A percentile compares a stretch with the other conserved stretches of the same genome.
Evolutionary conservation across 2,888 invertebrate genomes (phyloP).

Genomic region (Melangyna quadrimaculata): DNA sequence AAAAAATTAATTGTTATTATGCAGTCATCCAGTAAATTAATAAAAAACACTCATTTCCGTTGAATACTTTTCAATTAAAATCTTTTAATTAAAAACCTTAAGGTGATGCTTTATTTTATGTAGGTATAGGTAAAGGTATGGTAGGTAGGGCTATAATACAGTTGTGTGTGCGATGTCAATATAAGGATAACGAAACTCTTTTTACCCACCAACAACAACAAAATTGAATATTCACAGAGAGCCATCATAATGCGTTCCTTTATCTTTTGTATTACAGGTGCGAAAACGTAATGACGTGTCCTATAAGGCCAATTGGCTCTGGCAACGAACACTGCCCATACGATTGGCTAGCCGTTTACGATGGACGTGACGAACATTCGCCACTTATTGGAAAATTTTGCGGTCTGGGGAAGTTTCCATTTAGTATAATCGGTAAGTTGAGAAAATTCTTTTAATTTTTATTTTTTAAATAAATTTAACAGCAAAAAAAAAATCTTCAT

Average conservation of each 20-base stretch:
- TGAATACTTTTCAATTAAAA: constrained; percentile 17
- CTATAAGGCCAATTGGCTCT: constrained; percentile 94
- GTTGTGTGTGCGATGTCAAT: neutral
- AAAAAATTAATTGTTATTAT: constrained; percentile 14
- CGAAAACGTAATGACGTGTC: constrained; percentile 97
- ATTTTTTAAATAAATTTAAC: neutral
- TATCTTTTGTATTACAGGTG: constrained; percentile 82
- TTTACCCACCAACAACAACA: neutral
- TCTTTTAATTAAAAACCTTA: constrained; percentile 19
- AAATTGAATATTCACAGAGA: neutral
- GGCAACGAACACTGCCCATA: constrained; percentile 94
- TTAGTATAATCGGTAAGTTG: constrained; percentile 90
- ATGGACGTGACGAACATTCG: constrained; percentile 93
- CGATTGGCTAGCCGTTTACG: constrained; percentile 94
- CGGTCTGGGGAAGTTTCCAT: constrained; percentile 96
- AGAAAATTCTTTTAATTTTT: constrained; percentile 11
- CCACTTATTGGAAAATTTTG: constrained; percentile 95
- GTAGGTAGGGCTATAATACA: too few species aligned
- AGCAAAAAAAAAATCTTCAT: neutral
- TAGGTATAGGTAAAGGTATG: neutral
- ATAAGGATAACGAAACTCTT: neutral
- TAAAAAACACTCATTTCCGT: neutral
- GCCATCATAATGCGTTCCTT: neutral
- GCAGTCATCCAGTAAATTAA: constrained; percentile 28
- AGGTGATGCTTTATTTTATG: neutral